Conservation (phyloP, 1,140 invertebrate genomes). For the Oppia nitens region DNA sequence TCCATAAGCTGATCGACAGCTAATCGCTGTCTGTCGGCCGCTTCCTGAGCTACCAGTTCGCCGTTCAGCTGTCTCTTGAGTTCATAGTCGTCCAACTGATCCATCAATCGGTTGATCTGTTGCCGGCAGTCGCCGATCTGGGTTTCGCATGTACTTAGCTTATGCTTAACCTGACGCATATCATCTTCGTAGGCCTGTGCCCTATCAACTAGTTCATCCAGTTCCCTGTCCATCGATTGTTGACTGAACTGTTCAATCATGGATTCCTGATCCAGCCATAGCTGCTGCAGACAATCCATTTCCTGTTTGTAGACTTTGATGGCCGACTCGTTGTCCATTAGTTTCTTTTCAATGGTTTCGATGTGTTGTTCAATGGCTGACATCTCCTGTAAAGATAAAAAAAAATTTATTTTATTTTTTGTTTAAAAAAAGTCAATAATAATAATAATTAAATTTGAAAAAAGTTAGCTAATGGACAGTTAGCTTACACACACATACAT, state of each 20-base stretch:
- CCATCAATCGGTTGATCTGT: constrained; percentile 39
- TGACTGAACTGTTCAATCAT: constrained; percentile 41
- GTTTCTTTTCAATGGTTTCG: neutral
- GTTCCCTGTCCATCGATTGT: constrained; percentile 53
- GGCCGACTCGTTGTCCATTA: neutral
- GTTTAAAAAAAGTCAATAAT: too few relatives aligned
- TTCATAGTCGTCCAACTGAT: constrained; percentile 23
- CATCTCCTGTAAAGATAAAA: constrained; percentile 1
- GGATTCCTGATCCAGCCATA: constrained; percentile 35
- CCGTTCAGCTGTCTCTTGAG: constrained; percentile 37
- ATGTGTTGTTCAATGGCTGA: constrained; percentile 1
- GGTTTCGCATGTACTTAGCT: constrained; percentile 68
- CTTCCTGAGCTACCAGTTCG: constrained; percentile 36
- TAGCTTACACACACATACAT: too few relatives aligned
- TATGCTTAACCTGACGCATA: constrained; percentile 6
- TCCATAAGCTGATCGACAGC: constrained; percentile 54
- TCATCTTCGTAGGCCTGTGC: constrained; percentile 18
- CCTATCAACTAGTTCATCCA: constrained; percentile 58
- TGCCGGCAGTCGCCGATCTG: constrained; percentile 72
- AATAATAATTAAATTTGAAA: too few relatives aligned
- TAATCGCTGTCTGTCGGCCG: constrained; percentile 39
- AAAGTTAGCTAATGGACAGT: too few relatives aligned
- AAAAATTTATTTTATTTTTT: too few relatives aligned
- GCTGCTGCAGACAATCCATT: constrained; percentile 20
- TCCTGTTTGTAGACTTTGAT: constrained; percentile 35